These are phyloP conservation scores for Marronus borbonicus DNA, from an alignment of 2,888 invertebrate genomes.

Conservation along the genomic window DNA sequence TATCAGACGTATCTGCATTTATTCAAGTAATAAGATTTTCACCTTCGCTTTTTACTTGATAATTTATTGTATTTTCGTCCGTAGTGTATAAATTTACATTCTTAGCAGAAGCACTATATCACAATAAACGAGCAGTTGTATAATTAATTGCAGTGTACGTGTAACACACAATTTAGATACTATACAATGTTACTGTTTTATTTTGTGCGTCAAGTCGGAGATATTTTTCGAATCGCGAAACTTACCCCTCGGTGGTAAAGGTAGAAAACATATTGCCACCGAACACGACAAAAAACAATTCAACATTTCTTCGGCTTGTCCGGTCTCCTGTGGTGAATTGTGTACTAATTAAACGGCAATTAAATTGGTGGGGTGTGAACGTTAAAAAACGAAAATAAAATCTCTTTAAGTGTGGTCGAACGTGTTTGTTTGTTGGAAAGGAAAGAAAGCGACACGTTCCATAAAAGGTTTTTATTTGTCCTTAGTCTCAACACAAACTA, in stretches of 20 bases:
- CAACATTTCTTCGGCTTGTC: conserved; percentile 49
- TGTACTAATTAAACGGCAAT: conserved; percentile 45
- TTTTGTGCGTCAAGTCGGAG: background rate
- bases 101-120: background rate
- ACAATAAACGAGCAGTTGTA: conserved; percentile 20
- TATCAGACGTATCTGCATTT: no score
- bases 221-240: conserved; percentile 35
- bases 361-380: conserved; percentile 37
- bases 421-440: conserved; percentile 17
- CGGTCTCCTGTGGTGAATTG: conserved; percentile 43
- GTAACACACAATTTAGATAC: conserved; percentile 14
- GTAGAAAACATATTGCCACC: conserved; percentile 49
- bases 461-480: conserved; percentile 12
- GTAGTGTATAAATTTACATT: no score
- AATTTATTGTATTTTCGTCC: no score
- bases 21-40: no score
- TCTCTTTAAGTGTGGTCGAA: conserved; percentile 7
- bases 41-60: no score
- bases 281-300: conserved; percentile 54
- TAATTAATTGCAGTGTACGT: conserved; percentile 18
- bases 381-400: conserved; percentile 34
- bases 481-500: conserved; percentile 24
- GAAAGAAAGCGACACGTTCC: conserved; percentile 16
- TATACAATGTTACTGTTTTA: conserved; percentile 6
- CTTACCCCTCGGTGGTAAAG: conserved; percentile 38